phyloP scores from a whole-genome alignment of 2,888 invertebrate species.

The Tetrapedia diversipes region DNA sequence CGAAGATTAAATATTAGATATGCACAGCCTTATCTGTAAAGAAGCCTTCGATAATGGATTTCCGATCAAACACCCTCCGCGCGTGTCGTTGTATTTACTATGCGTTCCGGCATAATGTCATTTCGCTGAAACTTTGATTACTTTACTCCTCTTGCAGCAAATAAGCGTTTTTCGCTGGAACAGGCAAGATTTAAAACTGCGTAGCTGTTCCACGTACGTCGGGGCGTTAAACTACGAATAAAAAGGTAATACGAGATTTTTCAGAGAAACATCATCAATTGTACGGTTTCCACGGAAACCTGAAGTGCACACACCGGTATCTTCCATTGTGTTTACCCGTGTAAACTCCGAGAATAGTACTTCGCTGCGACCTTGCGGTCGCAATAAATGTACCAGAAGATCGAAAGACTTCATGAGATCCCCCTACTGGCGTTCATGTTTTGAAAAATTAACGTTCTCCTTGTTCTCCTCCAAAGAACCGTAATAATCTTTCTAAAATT shows the following conservation, averaged over 20 bases:
- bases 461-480: not conserved
- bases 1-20: too few relatives aligned
- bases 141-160: not conserved
- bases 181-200: not conserved
- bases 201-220: slow-evolving; percentile 5
- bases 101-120: not conserved
- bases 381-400: not conserved
- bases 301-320: slow-evolving; percentile 26
- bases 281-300: slow-evolving; percentile 39
- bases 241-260: slow-evolving; percentile 30
- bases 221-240: slow-evolving; percentile 3
- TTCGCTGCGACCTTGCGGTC: not conserved
- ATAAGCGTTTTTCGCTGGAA: not conserved
- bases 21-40: too few relatives aligned
- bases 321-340: slow-evolving; percentile 42
- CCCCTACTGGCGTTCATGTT: not conserved
- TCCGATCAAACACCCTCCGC: not conserved
- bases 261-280: slow-evolving; percentile 48
- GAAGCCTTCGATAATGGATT: too few relatives aligned
- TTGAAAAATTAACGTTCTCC: not conserved
- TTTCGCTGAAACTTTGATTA: not conserved
- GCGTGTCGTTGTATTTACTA: too few relatives aligned
- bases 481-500: not conserved
- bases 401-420: not conserved
- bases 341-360: slow-evolving; percentile 38